A percentile compares a stretch with the other conserved stretches of the same genome.
These are phyloP conservation scores for Xanthorhoe spadicearia DNA, from an alignment of 2,888 invertebrate genomes.

Conservation along the genomic window DNA sequence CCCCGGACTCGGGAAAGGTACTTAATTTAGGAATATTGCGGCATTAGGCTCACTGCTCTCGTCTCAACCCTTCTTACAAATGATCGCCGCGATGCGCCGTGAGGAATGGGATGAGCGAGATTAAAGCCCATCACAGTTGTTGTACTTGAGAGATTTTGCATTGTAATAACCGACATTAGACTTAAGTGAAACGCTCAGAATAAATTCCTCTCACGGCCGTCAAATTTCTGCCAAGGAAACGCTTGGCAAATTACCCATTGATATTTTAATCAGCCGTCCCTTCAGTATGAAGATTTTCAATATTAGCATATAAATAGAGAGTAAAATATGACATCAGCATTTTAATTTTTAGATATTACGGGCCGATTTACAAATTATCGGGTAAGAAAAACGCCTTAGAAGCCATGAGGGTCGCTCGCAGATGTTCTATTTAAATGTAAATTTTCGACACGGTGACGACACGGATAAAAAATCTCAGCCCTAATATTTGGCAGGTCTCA, in stretches of 20 bases:
- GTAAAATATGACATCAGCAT: slow-evolving; percentile 84
- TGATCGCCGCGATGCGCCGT: slow-evolving; percentile 78
- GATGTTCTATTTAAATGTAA: slow-evolving; percentile 85
- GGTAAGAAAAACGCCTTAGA: slow-evolving; percentile 79
- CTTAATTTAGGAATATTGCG: slow-evolving; percentile 83
- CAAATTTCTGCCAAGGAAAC: slow-evolving; percentile 49
- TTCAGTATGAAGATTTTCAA: slow-evolving; percentile 60
- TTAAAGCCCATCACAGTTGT: slow-evolving; percentile 77
- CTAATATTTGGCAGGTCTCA: slow-evolving; percentile 71
- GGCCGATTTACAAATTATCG: slow-evolving; percentile 84
- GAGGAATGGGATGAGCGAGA: slow-evolving; percentile 78
- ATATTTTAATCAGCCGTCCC: slow-evolving; percentile 79
- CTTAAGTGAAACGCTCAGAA: slow-evolving; percentile 46
- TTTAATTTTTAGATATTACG: slow-evolving; percentile 84
- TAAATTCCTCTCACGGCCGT: slow-evolving; percentile 60
- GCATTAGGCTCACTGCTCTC: slow-evolving; percentile 74
- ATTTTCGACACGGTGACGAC: slow-evolving; percentile 77
- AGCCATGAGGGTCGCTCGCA: slow-evolving; percentile 79
- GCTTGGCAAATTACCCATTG: slow-evolving; percentile 74
- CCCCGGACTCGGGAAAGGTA: slow-evolving; percentile 66
- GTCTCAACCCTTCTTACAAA: slow-evolving; percentile 81
- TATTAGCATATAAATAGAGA: slow-evolving; percentile 83
- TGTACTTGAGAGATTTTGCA: slow-evolving; percentile 71
- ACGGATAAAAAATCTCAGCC: slow-evolving; percentile 76
- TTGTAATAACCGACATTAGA: slow-evolving; percentile 67